Percentiles rank a stretch among this genome's conserved stretches.
Conservation (phyloP, 2,797 vertebrate species). For the Propithecus perrieri region DNA sequence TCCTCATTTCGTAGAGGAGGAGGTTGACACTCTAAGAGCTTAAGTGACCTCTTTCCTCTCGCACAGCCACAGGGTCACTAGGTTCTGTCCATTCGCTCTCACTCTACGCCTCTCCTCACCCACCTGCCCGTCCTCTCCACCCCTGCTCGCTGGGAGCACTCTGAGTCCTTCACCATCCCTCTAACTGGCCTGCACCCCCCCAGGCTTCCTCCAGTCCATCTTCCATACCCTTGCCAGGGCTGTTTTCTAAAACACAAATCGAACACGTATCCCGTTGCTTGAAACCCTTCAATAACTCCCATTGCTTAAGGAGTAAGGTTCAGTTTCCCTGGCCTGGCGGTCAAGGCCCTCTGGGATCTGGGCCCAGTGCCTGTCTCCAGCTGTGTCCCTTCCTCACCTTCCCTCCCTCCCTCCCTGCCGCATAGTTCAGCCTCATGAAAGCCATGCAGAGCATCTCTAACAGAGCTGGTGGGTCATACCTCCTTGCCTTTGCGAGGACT, state of each 20-base stretch:
- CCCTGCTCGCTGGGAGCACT: not conserved
- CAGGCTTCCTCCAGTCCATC: not conserved
- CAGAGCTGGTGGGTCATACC: not conserved
- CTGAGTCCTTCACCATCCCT: not conserved
- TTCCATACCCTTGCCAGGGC: not conserved
- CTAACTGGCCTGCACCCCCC: not conserved
- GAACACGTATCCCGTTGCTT: not conserved
- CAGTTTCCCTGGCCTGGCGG: not conserved
- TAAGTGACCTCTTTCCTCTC: slow-evolving; percentile 30
- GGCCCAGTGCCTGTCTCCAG: not conserved
- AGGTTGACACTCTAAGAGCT: not conserved
- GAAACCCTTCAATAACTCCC: not conserved
- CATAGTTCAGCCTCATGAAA: not conserved
- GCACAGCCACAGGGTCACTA: not conserved
- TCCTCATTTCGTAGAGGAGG: not conserved
- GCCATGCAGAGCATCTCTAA: not conserved
- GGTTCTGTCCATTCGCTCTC: not conserved
- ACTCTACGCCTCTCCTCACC: not conserved
- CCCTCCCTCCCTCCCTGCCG: too few relatives aligned
- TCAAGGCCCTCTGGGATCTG: not conserved
- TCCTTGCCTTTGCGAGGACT: not conserved
- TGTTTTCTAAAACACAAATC: not conserved
- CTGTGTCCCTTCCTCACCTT: not conserved
- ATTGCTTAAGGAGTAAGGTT: not conserved
- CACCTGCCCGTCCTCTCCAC: not conserved